phyloP scores from a whole-genome alignment of 2,113 vertebrate species.

The Penelope pileata region DNA sequence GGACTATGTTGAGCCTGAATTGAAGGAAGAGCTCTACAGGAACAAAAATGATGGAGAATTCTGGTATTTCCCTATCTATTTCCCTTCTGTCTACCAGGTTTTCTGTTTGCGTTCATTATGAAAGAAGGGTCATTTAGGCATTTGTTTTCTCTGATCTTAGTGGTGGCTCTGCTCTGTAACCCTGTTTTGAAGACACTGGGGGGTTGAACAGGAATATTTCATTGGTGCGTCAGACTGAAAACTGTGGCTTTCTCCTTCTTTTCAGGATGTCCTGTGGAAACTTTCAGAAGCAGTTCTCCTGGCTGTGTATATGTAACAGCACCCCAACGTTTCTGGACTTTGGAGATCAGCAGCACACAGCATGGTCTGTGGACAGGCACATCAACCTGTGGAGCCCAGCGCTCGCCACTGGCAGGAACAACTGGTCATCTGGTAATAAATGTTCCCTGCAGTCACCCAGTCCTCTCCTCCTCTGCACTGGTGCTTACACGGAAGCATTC shows the following conservation, averaged over 20 bases:
- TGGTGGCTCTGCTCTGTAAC: background rate
- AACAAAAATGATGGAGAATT: constrained; percentile 78
- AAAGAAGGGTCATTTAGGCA: background rate
- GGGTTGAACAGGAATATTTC: background rate
- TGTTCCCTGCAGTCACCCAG: background rate
- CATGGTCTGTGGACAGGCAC: constrained; percentile 53
- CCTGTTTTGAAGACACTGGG: background rate
- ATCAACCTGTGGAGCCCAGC: background rate
- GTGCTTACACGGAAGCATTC: background rate
- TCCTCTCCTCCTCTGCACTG: background rate
- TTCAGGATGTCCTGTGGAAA: constrained; percentile 77
- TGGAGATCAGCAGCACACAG: background rate
- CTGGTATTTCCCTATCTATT: constrained; percentile 70
- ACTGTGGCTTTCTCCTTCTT: background rate
- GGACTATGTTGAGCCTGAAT: constrained; percentile 13
- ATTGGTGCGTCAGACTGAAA: background rate
- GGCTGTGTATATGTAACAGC: constrained; percentile 70
- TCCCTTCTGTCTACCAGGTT: background rate
- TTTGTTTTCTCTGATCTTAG: background rate
- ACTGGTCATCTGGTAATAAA: background rate
- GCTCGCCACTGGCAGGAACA: background rate
- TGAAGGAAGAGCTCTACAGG: constrained; percentile 42
- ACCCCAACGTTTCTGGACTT: constrained; percentile 62
- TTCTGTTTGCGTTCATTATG: background rate
- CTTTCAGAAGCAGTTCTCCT: constrained; percentile 73